Conservation (phyloP, 2,113 vertebrate species). For the Colius striatus region DNA sequence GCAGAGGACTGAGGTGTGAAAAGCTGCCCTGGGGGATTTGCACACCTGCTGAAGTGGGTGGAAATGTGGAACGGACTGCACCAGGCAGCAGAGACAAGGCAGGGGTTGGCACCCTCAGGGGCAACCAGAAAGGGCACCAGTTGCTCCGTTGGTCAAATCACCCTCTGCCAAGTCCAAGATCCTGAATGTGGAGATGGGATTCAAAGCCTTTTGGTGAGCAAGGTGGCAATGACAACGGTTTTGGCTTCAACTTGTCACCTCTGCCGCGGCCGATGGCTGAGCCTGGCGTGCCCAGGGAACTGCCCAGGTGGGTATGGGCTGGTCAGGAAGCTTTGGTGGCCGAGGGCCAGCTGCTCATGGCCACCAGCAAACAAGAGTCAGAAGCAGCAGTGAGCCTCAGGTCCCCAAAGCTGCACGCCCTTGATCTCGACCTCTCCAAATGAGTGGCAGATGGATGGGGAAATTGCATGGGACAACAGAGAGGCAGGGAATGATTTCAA, state of each 20-base stretch:
- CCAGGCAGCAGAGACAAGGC: neutral
- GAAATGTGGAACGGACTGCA: neutral
- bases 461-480: constrained; percentile 21
- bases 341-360: neutral
- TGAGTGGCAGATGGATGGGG: constrained; percentile 45
- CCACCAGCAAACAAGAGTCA: neutral
- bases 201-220: neutral
- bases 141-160: neutral
- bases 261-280: neutral
- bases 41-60: neutral
- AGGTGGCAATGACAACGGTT: neutral
- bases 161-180: neutral
- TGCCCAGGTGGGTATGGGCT: neutral
- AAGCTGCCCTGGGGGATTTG: neutral
- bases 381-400: neutral
- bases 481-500: neutral
- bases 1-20: neutral
- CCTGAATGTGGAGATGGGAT: neutral
- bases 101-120: neutral
- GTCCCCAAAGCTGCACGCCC: neutral
- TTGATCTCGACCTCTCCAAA: constrained; percentile 16
- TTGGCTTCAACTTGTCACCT: neutral
- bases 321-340: neutral
- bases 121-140: too few relatives aligned
- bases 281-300: rapidly evolving